phyloP scores from a whole-genome alignment of 2,113 vertebrate species.

The Cygnus buccinator region DNA sequence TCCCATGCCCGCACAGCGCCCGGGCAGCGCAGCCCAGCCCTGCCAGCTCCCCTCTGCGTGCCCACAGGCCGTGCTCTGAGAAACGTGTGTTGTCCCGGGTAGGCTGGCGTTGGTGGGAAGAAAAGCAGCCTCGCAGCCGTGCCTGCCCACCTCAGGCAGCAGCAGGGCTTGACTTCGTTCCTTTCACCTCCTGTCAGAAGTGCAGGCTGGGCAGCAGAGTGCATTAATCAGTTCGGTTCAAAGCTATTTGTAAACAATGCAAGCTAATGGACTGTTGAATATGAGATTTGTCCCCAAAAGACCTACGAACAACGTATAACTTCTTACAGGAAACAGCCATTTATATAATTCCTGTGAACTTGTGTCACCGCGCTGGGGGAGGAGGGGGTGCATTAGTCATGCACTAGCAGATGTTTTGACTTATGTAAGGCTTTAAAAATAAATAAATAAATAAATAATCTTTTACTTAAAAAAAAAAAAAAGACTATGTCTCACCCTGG shows the following conservation, averaged over 20 bases:
- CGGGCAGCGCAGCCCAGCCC: too few species aligned
- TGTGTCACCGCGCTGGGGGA: neutral
- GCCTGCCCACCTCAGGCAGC: neutral
- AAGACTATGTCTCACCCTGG: neutral
- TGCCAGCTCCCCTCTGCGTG: too few species aligned
- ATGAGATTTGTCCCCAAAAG: neutral
- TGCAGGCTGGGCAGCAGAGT: rapidly evolving
- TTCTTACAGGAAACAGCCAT: neutral
- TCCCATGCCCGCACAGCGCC: too few species aligned
- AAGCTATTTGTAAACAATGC: rapidly evolving
- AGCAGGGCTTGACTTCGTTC: neutral
- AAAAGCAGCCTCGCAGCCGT: neutral
- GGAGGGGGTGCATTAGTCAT: neutral
- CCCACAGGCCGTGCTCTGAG: too few species aligned
- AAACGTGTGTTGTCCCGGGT: neutral
- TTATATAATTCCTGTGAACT: neutral
- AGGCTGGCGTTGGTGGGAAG: neutral
- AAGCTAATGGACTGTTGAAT: neutral
- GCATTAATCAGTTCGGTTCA: neutral
- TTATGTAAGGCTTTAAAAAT: neutral
- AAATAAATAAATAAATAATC: too few species aligned
- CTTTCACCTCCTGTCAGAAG: neutral
- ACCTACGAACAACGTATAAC: neutral
- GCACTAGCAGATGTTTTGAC: neutral
- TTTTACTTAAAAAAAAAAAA: neutral